Evolutionary conservation across 2,113 vertebrate genomes (phyloP).

Genomic region (Cynocephalus volans): DNA sequence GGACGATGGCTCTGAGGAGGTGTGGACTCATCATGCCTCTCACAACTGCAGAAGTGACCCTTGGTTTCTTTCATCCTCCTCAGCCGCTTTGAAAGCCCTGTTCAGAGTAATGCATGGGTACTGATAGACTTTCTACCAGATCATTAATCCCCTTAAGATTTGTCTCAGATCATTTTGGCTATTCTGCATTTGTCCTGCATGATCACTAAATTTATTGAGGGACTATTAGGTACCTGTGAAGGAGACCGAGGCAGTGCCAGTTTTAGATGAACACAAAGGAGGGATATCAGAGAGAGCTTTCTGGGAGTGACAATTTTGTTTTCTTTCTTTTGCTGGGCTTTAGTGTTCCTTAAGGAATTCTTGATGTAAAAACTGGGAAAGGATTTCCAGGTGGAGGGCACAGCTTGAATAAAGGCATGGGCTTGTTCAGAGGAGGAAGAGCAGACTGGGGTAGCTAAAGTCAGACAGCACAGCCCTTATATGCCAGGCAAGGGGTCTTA

Average conservation of each 20-base stretch:
- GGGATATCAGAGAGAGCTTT: not conserved
- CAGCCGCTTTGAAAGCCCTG: not conserved
- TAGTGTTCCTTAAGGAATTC: not conserved
- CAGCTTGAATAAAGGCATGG: not conserved
- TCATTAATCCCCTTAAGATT: not conserved
- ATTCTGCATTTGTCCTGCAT: not conserved
- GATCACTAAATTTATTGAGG: not conserved
- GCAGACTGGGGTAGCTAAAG: not conserved
- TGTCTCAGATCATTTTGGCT: not conserved
- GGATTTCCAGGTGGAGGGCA: not conserved
- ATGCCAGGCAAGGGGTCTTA: not conserved
- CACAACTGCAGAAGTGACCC: constrained; percentile 57
- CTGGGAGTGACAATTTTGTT: not conserved
- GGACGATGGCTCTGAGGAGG: constrained; percentile 60
- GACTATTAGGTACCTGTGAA: not conserved
- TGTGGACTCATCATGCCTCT: constrained; percentile 70
- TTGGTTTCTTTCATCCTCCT: constrained; percentile 63
- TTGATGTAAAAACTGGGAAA: not conserved
- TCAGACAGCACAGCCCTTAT: not conserved
- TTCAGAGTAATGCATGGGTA: not conserved
- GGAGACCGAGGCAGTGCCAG: fast-evolving
- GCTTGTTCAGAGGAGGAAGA: not conserved
- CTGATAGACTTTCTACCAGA: not conserved
- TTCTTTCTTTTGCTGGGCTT: not conserved
- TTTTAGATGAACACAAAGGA: not conserved